Conservation (phyloP, 2,797 vertebrate species). For the Cuculus canorus region DNA sequence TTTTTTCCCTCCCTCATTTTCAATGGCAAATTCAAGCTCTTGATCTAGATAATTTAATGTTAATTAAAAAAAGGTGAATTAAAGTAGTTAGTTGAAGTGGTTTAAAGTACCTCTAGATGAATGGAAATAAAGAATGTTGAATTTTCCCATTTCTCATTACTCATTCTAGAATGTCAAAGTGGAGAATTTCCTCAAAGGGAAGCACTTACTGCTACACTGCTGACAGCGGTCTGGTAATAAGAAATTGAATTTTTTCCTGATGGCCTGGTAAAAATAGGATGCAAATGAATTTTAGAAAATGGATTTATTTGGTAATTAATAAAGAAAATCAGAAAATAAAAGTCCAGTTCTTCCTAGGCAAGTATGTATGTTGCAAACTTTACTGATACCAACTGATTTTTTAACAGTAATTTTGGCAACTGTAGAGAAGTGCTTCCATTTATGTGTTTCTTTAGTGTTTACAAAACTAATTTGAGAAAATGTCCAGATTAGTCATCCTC, state of each 20-base stretch:
- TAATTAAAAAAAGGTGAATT: neutral
- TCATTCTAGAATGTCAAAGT: neutral
- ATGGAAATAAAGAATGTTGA: neutral
- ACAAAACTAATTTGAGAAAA: slow-evolving; percentile 6
- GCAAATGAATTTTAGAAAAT: neutral
- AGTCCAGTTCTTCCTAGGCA: neutral
- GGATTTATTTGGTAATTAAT: neutral
- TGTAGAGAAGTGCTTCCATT: neutral
- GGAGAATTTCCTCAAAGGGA: neutral
- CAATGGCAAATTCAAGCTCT: neutral
- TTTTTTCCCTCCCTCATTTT: neutral
- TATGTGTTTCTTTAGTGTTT: neutral
- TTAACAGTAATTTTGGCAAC: neutral
- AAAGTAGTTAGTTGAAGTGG: neutral
- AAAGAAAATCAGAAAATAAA: neutral
- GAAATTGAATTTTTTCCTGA: neutral
- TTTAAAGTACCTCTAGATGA: neutral
- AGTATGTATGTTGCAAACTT: neutral
- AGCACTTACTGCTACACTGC: neutral
- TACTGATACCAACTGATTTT: neutral
- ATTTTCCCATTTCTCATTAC: neutral
- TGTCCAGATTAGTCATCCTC: neutral
- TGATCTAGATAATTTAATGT: neutral
- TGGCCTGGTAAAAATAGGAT: neutral
- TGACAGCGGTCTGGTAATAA: neutral